Evolutionary conservation across 2,888 invertebrate genomes (phyloP), one percentile per base, ranked within the genome.

Genomic region (Mystacides longicornis): DNA sequence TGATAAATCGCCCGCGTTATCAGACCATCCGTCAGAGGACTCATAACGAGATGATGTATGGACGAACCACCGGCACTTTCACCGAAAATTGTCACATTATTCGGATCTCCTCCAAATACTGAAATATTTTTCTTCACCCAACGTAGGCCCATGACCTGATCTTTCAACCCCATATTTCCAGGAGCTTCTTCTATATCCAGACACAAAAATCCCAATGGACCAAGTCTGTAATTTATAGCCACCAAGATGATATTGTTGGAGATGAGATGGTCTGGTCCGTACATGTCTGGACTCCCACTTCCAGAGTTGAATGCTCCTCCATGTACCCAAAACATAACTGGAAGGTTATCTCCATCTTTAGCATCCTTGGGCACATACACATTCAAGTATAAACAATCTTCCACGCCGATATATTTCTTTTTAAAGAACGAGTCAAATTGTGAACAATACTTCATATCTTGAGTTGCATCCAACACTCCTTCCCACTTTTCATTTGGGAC

Each of bases 251-350:
- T 54, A n/a, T 53, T 49, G 2, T 43, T n/a, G 18, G 52, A 33
- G 2, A 59, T 16, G 18, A 59, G 22, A 49, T 48, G 43, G 31
- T 59, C 58, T 3, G 54, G 56, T 2, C 56, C 55, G 21, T 51
- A 56, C 7, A 54, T 16, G 16, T 16, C 22, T 16, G 45, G 49
- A 20, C 45, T 42, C 11, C 56, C 56, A 19, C 53, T 53, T 7
- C 58, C 58, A 48, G 48, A 51, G 14, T 14, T 43, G 23, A 56
- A 59, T 1, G 47, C 56, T 22, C 58, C 58, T 22, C 58, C 58
- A 31, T 59, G 58, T 33, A 57, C 52, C 49, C 58, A 59, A 33
- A 58, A 51, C 54, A 61, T 59, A 7, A 56, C 56, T 16, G 58
- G 53, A n/a, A 59, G 33, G 21, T 53, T 46, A 9, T 37, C 5